These are phyloP conservation scores for Bathynomus jamesi DNA, from an alignment of 1,140 invertebrate genomes.

Conservation along the genomic window DNA sequence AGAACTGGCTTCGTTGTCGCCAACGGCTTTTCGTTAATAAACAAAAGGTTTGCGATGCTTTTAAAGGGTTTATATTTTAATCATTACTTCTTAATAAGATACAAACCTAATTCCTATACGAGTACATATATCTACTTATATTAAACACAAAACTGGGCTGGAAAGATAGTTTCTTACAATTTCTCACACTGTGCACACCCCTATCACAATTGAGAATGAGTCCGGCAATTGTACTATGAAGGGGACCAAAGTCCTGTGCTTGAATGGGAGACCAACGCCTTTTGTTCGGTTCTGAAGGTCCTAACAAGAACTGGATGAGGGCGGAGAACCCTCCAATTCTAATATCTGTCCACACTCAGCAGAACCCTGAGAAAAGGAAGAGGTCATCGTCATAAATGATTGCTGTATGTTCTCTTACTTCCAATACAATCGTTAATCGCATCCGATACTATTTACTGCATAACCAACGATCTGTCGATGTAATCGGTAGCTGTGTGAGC, in stretches of 20 bases:
- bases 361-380: slow-evolving; percentile 42
- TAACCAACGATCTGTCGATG: neutral
- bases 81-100: no score
- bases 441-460: neutral
- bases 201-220: no score
- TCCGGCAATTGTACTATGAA: slow-evolving; percentile 45
- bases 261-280: slow-evolving; percentile 47
- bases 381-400: slow-evolving; percentile 9
- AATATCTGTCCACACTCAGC: slow-evolving; percentile 47
- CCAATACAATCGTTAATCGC: neutral
- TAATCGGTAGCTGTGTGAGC: neutral
- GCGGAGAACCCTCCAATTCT: slow-evolving; percentile 44
- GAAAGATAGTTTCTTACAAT: no score
- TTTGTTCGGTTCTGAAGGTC: slow-evolving; percentile 36
- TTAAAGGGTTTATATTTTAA: neutral
- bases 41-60: neutral
- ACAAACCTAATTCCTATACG: no score
- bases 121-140: no score
- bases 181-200: no score
- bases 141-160: no score
- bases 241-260: slow-evolving; percentile 45
- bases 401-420: neutral
- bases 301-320: slow-evolving; percentile 46
- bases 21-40: neutral
- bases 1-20: neutral